Evolutionary conservation across 1,140 invertebrate species (phyloP), one percentile per base, ranked within the genome.

Genomic region (Diabrotica undecimpunctata): DNA sequence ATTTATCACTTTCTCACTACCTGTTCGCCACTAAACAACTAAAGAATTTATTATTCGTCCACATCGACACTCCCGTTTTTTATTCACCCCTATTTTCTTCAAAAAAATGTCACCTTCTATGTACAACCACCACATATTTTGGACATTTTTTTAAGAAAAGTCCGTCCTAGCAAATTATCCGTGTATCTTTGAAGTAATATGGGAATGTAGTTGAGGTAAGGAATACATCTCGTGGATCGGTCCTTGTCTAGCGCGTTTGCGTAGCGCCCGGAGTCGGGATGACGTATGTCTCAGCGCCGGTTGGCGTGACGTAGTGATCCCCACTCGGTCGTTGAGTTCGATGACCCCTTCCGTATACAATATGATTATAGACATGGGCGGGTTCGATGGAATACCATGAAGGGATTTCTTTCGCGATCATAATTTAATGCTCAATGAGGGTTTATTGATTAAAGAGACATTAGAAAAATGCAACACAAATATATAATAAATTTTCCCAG

Each of bases 171-270:
- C 73, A 72, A 75, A 77, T 77, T 74, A 70, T 77, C 74, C 71
- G 63, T 74, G 73, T 76, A 75, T 77, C 70, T 75, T 70, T 77
- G 72, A 70, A 70, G 71, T 76, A 75, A 74, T 74, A 70, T 61
- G 69, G 74, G 71, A 74, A 75, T 72, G 71, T 64, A 66, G 61
- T 65, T 46, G 50, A 60, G 60, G 46, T 60, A 54, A 61, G 52
- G 71, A 71, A 65, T 35, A 7, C 35, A 46, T 8, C 57, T 50
- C 13, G 14, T 61, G n/a, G 7, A 25, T 37, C 52, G 50, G 61
- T 76, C 73, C 67, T 62, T 68, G 66, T 76, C 68, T 61, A 51
- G 36, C 65, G 37, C 66, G 71, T 54, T 59, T 36, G 52, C 46
- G 55, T 10, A 41, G 38, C 56, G 52, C 60, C 52, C 35, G 54